Evolutionary conservation across 2,888 invertebrate species (phyloP), one percentile per base, ranked within the genome.

Genomic region (Cephus runcator): DNA sequence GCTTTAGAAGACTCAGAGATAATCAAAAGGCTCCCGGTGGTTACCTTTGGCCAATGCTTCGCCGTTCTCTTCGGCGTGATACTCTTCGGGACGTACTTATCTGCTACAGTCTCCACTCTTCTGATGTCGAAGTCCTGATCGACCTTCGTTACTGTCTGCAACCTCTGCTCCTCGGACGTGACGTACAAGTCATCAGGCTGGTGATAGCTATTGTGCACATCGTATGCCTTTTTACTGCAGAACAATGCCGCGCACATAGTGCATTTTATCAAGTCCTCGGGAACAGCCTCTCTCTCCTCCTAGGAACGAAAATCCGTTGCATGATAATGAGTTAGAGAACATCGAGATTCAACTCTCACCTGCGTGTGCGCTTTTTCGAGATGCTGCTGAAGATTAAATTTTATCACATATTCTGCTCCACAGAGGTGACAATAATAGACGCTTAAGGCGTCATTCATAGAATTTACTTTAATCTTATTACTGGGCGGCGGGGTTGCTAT

Each of bases 391-490:
- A 95, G 90, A 90, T 95, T 95, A 77, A 94, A 94, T 90, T 95
- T 95, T 79, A 95, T 93, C 74, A 94, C 93, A 89, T 94, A 95
- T 87, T 95, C 95, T 79, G 93, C 94, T 30, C 95, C 95, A 90
- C 95, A 95, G 83, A 95, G 87, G 83, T 93, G 93, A 79, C 93
- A 93, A 83, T 93, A 93, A 83, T 93, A 93, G 56, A 93, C 93
- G 68, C 92, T 92, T 73, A 92, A 89, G 0, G 92, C 92, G 84
- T 94, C 93, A 30, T 92, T 92, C 81, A 92, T 92, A 75, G 93
- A 93, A 84, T 93, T 93, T 31, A 93, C 88, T 85, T 92, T 92
- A 69, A 93, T 93, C 85, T 93, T 93, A 81, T 93, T 93, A 73
- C 93, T 93, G 9, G 93, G 93, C 0, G 93, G 93, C 69, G 93